Evolutionary conservation across 2,888 invertebrate genomes (phyloP), one percentile per base, ranked within the genome.

Genomic region (Ctenicera cuprea): DNA sequence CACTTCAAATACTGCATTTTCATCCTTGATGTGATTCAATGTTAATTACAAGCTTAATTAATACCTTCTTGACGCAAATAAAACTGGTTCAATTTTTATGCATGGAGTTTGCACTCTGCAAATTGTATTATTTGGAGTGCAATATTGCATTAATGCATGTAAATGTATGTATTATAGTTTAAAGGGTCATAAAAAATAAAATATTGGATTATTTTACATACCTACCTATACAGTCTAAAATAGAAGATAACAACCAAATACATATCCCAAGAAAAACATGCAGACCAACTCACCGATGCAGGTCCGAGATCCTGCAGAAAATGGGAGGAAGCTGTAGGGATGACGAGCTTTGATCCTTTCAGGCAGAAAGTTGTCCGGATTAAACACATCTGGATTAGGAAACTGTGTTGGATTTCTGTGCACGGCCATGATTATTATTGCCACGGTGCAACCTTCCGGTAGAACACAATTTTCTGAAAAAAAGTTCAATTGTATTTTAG

Each of bases 301-400:
- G 76, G 93, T 93, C 76, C 93, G 90, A 0, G 93, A 92, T 7
- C 94, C 94, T 38, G 93, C 93, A 57, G 93, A 93, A 88, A 94
- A 94, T 0, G 94, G 94, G 38, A 94, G 91, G 82, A 90, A 94
- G 79, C 93, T 91, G 84, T 93, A 94, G 81, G 92, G 93, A 79
- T 94, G 93, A 54, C 94, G 89, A 73, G 91, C 90, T 57, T 91
- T 90, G 16, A 92, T 91, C 70, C 90, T 91, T 80, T 94, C 93
- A 0, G 93, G 92, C 41, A 93, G 84, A 88, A 93, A 93, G 82
- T 93, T 93, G 81, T 94, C 79, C 0, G 94, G 93, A 83, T 94
- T 88, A 85, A 94, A 94, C 43, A 88, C 88, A 3, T 91, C 87
- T 0, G 94, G 93, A 74, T 93, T 89, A 64, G 91, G 88, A 82